Evolutionary conservation across 1,140 invertebrate genomes (phyloP).

Genomic region (Episyrphus balteatus): DNA sequence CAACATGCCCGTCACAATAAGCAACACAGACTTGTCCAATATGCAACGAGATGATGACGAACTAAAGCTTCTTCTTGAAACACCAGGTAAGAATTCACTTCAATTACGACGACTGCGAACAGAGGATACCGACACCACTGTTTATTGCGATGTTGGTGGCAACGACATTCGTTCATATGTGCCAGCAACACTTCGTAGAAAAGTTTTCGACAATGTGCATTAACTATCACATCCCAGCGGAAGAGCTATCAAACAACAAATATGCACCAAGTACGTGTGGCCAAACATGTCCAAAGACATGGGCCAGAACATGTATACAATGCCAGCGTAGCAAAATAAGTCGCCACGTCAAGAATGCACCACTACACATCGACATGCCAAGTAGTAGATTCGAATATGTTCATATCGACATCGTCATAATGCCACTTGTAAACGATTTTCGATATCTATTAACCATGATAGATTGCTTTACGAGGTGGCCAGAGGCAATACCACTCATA

Average conservation of each 20-base stretch:
- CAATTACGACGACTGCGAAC: constrained; percentile 4
- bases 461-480: constrained; percentile 33
- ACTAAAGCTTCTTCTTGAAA: not conserved
- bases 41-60: not conserved
- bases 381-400: constrained; percentile 17
- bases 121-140: not conserved
- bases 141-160: not conserved
- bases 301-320: constrained; percentile 10
- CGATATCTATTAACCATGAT: constrained; percentile 20
- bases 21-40: constrained; percentile 3
- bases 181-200: constrained; percentile 3
- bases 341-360: constrained; percentile 1
- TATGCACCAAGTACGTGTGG: constrained; percentile 13
- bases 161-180: constrained; percentile 8
- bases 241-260: constrained; percentile 1
- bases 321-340: constrained; percentile 13
- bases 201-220: not conserved
- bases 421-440: constrained; percentile 11
- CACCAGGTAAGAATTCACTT: too few species aligned
- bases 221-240: constrained; percentile 1
- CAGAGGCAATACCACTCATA: constrained; percentile 27
- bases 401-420: constrained; percentile 26
- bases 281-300: constrained; percentile 17
- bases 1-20: constrained; percentile 12
- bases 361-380: not conserved